Base-by-base conservation (phyloP, 2,113 vertebrate genomes). In the Patagioenas fasciata region DNA sequence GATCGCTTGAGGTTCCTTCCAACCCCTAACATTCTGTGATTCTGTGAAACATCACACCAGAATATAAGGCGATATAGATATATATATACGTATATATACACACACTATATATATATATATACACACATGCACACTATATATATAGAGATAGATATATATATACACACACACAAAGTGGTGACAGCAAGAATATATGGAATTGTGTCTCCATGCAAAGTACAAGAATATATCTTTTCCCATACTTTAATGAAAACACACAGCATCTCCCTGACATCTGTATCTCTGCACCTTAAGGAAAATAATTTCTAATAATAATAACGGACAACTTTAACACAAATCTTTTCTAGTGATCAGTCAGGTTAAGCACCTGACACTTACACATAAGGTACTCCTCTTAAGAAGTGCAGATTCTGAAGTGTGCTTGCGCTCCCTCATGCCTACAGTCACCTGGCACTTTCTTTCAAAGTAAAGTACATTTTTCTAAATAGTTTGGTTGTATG, bases 321-420 rank as follows among this genome's bases (percentile, higher is more conserved):
- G 48, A 23, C 23, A 44, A 47, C 24, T 61, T 16, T 56, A 64
- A 44, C 29, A 78, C 11, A 93, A 51, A 26, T 28, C 11, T 80
- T 72, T 67, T 67, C 28, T 61, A 66, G 29, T 67, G 5, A 53
- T 57, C 16, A 57, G 38, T 58, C 62, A 83, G 32, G 13, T 42
- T 48, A 74, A 91, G 53, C 0, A 0, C 0, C 0, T 42, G 60
- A 56, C 51, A 26, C 26, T 56, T 60, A 71, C 3, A 42, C 13
- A 2, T 5, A 83, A 65, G 31, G 50, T 23, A 47, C 6, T 87
- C n/a, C 44, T 53, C 5, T 29, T 79, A 57, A 70, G 14, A 85
- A 58, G 6, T 25, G 42, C 25, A 66, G 34, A 56, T 53, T 50
- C 36, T 61, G 62, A 47, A 61, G 28, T 28, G 24, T 36, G 13